These are phyloP conservation scores for Timema podura DNA, from an alignment of 2,888 invertebrate species.

Conservation along the genomic window DNA sequence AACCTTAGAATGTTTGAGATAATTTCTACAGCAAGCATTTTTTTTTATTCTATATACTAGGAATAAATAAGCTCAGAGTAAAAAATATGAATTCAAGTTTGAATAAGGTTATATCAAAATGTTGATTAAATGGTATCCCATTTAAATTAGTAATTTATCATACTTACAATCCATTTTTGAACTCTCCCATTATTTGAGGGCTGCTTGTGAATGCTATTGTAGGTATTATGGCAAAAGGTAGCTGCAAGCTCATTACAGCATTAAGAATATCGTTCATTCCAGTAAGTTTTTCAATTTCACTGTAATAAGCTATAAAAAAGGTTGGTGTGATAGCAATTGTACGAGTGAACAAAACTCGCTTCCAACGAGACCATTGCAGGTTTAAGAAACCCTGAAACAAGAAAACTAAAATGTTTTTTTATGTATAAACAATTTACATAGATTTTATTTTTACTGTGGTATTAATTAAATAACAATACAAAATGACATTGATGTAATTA, in stretches of 20 bases:
- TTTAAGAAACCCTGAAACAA: constrained; percentile 67
- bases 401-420: not conserved
- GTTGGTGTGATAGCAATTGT: constrained; percentile 75
- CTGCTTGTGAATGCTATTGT: constrained; percentile 82
- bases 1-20: too few species aligned
- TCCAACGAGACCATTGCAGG: constrained; percentile 82
- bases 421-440: constrained; percentile 12
- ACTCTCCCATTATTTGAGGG: constrained; percentile 75
- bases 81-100: too few species aligned
- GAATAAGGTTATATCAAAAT: too few species aligned
- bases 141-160: constrained; percentile 1
- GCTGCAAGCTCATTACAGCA: constrained; percentile 79
- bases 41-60: too few species aligned
- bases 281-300: constrained; percentile 64
- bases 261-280: constrained; percentile 82
- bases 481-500: too few species aligned
- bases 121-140: not conserved
- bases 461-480: too few species aligned
- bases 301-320: constrained; percentile 64
- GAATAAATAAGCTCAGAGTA: too few species aligned
- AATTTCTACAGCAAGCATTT: too few species aligned
- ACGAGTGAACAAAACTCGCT: constrained; percentile 77
- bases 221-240: constrained; percentile 84
- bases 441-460: not conserved
- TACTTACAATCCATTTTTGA: constrained; percentile 71